Conservation (phyloP, 2,797 vertebrate species). For the Lithobates pipiens region DNA sequence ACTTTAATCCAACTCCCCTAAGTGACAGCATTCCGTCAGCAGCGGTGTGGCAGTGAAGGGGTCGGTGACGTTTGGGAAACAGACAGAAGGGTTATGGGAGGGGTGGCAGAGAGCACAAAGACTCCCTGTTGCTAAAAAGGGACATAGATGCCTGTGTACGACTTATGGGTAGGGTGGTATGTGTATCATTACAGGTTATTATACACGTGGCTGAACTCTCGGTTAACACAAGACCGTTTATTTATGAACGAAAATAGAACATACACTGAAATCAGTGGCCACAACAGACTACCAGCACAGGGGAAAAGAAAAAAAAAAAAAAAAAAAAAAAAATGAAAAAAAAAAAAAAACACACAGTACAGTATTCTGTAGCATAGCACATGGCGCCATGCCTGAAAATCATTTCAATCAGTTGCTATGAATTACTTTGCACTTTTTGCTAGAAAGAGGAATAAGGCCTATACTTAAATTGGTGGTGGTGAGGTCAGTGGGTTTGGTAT, state of each 20-base stretch:
- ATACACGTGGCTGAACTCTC: neutral
- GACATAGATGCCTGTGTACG: slow-evolving; percentile 48
- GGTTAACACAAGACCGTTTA: neutral
- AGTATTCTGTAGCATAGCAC: too few species aligned
- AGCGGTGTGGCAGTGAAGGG: slow-evolving; percentile 4
- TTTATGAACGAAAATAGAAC: neutral
- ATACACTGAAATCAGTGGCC: too few species aligned
- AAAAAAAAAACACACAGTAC: too few species aligned
- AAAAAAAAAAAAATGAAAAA: too few species aligned
- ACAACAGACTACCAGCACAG: too few species aligned
- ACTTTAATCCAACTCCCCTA: neutral
- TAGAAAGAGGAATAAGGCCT: too few species aligned
- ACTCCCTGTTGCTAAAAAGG: slow-evolving; percentile 42
- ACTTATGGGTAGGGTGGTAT: slow-evolving; percentile 5
- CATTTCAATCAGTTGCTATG: too few species aligned
- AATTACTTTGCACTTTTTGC: too few species aligned
- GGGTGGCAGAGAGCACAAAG: slow-evolving; percentile 36
- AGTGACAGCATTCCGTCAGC: neutral
- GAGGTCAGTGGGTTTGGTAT: too few species aligned
- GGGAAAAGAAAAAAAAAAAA: too few species aligned
- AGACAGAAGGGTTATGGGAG: slow-evolving; percentile 23
- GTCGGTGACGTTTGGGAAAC: slow-evolving; percentile 23
- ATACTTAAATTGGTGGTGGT: too few species aligned
- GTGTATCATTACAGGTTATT: slow-evolving; percentile 35
- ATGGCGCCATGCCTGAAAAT: too few species aligned